Base-by-base conservation (phyloP, 30 jellyfish, hydroid and myxozoan genomes). In the Turritopsis rubra region DNA sequence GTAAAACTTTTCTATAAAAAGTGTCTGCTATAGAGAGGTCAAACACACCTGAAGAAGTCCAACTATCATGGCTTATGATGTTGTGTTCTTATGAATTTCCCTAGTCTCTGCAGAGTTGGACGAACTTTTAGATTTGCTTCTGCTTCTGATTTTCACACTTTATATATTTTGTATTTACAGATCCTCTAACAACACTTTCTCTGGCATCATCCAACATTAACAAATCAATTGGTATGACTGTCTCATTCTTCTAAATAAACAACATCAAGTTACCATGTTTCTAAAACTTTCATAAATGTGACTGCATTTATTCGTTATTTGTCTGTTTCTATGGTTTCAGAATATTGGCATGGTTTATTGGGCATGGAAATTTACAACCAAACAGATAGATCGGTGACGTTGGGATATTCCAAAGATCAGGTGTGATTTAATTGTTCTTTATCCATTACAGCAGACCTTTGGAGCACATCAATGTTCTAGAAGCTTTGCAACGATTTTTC, bases 281-380 rank as follows among this genome's bases (percentile, higher is more conserved):
- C n/a, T n/a, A n/a, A n/a, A n/a, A n/a, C n/a, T n/a, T n/a, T n/a
- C n/a, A n/a, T n/a, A n/a, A n/a, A n/a, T n/a, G n/a, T n/a, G n/a
- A n/a, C n/a, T n/a, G n/a, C n/a, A n/a, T n/a, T n/a, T n/a, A n/a
- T n/a, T n/a, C n/a, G n/a, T n/a, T n/a, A n/a, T 41, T 41, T 41
- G 60, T 41, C 60, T 41, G 5, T 41, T 41, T 41, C 13, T 41
- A 27, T 68, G 31, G 82, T 52, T 80, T 28, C 73, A 93, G 99
- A 78, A 19, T 93, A 84, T 71, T 93, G 99, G 99, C 54, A 81
- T 86, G 89, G 88, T 18, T 52, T 93, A 28, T 88, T 93, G 22
- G 97, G 96, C 23, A 93, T 93, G 99, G 84, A 88, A 21, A 66
- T 93, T 18, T 7, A 21, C 19, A 72, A 79, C 29, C 71, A 76